Base-by-base conservation (phyloP, 1,140 invertebrate genomes). In the Riptortus pedestris region DNA sequence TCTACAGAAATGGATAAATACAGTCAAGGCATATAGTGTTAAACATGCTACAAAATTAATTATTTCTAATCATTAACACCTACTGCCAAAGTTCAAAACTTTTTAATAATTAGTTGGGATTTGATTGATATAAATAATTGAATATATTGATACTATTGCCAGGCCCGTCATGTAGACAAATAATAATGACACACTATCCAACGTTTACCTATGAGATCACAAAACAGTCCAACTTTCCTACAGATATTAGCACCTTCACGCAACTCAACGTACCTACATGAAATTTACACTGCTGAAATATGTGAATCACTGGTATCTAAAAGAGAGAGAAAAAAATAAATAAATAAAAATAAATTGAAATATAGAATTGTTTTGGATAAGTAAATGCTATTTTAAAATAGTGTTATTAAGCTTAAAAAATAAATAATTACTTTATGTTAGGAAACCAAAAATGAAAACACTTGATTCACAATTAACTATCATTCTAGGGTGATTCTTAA, bases 231-330 rank as follows among this genome's bases (percentile, higher is more conserved):
- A 29, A 1, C 29, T 28, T n/a, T 58, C 57, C 31, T 7, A 38
- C 14, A 59, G n/a, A 18, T 7, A n/a, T 57, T 33, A 59, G 57
- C 31, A 59, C 57, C 28, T 59, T 38, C 57, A 59, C 16, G 33
- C 4, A 38, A 27, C 18, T 33, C 57, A 3, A 16, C 18, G 11
- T 57, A 18, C 28, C 16, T 33, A 22, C 12, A 12, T 18, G 16
- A 31, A 3, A 24, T 65, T 69, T 62, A 72, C 12, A 71, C 70
- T 11, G 69, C 69, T 12, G 69, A 71, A 12, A 71, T 70, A 52
- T 72, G 70, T 3, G 69, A 66, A 47, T 70, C 68, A 48, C 70
- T 69, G 31, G 71, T 70, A 72, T 72, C 71, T 72, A 33, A 67
- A 69, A 58, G 20, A 58, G 62, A 64, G 29, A 65, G 45, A 57